Base-by-base conservation (phyloP, 1,140 invertebrate genomes). In the Bombus confusus region DNA sequence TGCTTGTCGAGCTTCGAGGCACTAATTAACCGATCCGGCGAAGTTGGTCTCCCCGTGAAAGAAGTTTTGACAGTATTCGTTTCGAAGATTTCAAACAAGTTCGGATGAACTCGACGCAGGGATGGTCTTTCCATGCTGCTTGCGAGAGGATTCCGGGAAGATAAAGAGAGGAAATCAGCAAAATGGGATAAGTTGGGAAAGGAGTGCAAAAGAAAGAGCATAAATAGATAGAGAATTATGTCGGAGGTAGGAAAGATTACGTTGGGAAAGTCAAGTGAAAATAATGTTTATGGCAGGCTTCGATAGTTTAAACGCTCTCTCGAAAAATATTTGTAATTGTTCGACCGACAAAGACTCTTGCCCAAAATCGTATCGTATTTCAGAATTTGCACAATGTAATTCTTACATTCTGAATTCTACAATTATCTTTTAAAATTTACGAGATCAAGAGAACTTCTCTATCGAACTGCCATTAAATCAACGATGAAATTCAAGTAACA, bases 41-140 rank as follows among this genome's bases (percentile, higher is more conserved):
- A 41, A 79, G 62, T 79, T 66, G n/a, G 8, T 43, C 28, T 43
- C 13, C 6, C 9, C 18, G 39, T 39, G n/a, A 37, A 43, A 47
- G 41, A 77, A 79, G 59, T 79, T 79, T 25, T 13, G 39, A 79
- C 76, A 22, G 39, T 41, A n/a, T 79, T 43, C 76, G 39, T 43
- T 66, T 34, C 76, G 62, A 79, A 79, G 71, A 18, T 47, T 73
- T 43, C 28, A 73, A 73, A 73, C 41, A 41, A 73, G 71, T 73
- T 73, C 39, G n/a, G 18, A n/a, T 34, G 31, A 41, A 41, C 75
- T 28, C 37, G 73, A 5, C 18, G 43, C n/a, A 15, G 18, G 47
- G 18, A 52, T 52, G 47, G 73, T 22, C 41, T 52, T 74, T 52
- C 31, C n/a, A 13, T 25, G 31, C 3, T 18, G 31, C 74, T 37